A percentile compares a stretch with the other conserved stretches of the same genome.
These are phyloP conservation scores for Saturnia pavonia DNA, from an alignment of 2,888 invertebrate species.

Conservation along the genomic window DNA sequence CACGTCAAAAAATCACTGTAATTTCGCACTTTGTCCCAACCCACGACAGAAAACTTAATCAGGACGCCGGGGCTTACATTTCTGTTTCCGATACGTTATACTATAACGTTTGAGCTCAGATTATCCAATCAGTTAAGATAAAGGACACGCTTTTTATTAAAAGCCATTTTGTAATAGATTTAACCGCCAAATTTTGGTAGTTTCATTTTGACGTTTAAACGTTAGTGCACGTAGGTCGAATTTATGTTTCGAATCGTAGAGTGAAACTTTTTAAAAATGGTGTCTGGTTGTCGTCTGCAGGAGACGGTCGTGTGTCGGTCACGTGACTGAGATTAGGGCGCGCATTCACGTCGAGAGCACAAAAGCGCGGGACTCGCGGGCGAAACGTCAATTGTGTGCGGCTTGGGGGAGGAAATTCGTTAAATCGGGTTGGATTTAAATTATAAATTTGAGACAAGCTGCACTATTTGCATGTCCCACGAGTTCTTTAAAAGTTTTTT, in stretches of 20 bases:
- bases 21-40: slow-evolving; percentile 69
- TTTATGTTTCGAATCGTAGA: slow-evolving; percentile 32
- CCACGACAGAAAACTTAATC: slow-evolving; percentile 73
- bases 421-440: slow-evolving; percentile 77
- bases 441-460: slow-evolving; percentile 74
- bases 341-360: slow-evolving; percentile 74
- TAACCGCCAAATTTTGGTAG: slow-evolving; percentile 52
- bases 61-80: slow-evolving; percentile 71
- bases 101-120: slow-evolving; percentile 79
- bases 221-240: slow-evolving; percentile 40
- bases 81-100: slow-evolving; percentile 80
- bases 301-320: slow-evolving; percentile 67
- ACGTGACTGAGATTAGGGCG: slow-evolving; percentile 76
- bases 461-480: slow-evolving; percentile 80
- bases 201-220: slow-evolving; percentile 46
- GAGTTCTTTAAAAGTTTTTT: slow-evolving; percentile 37
- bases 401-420: slow-evolving; percentile 73
- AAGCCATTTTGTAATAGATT: slow-evolving; percentile 38
- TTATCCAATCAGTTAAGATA: slow-evolving; percentile 83
- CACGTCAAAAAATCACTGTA: slow-evolving; percentile 77
- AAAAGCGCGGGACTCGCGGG: slow-evolving; percentile 65
- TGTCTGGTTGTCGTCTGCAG: slow-evolving; percentile 72
- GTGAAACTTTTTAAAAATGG: slow-evolving; percentile 48
- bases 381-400: slow-evolving; percentile 74
- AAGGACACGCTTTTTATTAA: slow-evolving; percentile 75